Evolutionary conservation across 2,797 vertebrate species (phyloP), one percentile per base, ranked within the genome.

Genomic region (Pempheris klunzingeri): DNA sequence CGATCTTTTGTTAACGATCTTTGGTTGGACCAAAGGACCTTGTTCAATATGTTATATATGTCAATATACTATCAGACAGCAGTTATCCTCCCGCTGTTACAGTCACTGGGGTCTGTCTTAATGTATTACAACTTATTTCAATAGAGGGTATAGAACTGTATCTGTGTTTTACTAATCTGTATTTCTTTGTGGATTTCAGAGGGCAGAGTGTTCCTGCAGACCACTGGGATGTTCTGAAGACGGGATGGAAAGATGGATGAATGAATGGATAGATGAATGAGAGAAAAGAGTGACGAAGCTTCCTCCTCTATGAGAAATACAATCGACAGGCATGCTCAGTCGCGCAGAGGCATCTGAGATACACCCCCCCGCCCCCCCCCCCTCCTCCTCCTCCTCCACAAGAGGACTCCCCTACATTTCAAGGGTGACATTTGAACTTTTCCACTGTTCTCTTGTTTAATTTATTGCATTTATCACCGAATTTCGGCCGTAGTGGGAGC

Each of bases 161-260:
- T 36, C 63, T 58, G 53, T 41, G 3, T 50, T 72, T 73, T 58
- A 26, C 55, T 63, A 11, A 60, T 78, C 32, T 50, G 36, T 7
- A 50, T 71, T 66, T 78, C 34, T 88, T 78, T 92, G 17, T 91
- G 78, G 88, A 71, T 95, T 95, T 89, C 95, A 99, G 98, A 99
- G 94, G 97, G 97, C 93, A 96, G 97, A 95, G 97, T 98, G 86
- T 99, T 98, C 95, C 96, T 99, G 91, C 97, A 99, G 95, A 96
- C 96, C 74, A 89, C 96, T 77, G 96, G 97, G 91, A 98, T 99
- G 97, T 99, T 97, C 92, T 99, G 96, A 99, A 81, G 86, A 60
- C 22, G 2, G 67, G n/a, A 7, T 30, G 74, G 59, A 57, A 13
- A 71, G 74, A 61, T 41, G 76, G 63, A 75, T 49, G 71, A 46